Base-by-base conservation (phyloP, 1,140 invertebrate genomes). In the Plectus sambesii region DNA sequence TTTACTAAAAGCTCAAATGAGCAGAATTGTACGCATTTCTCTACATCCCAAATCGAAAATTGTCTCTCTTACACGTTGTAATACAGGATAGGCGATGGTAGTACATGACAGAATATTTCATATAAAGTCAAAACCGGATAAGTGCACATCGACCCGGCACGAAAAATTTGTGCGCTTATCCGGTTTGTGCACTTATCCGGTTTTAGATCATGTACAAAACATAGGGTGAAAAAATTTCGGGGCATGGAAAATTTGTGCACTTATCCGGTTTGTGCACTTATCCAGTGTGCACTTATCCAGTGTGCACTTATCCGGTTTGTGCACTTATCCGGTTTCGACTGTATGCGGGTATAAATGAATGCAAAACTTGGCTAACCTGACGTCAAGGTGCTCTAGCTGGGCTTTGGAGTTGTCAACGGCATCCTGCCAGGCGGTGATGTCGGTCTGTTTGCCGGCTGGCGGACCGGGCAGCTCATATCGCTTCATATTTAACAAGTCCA, bases 401-500 rank as follows among this genome's bases (percentile, higher is more conserved):
- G 90, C 87, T 68, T 83, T 81, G 3, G 89, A 94, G 66, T 96
- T 96, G 58, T 94, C 85, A 0, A 96, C 85, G 67, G 85, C 84
- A 72, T 96, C 87, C 51, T 77, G 78, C 92, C 92, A 97, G 1
- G 88, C 86, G 29, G 79, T 72, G 0, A 90, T 75, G 70, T 97
- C 92, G 29, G 86, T 87, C 62, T 92, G 79, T 72, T 90, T 87
- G 6, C 87, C 87, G 9, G 84, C 79, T 1, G 85, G 81, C 17
- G 92, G 92, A 5, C 87, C 84, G 2, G 89, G 90, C 17, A 97
- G 71, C 71, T 97, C 90, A 70, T 96, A 97, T 26, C 73, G 78
- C 74, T 93, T 96, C 89, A 94, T 96, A 61, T 84, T 92, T 5
- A 97, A 74, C 22, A 85, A 85, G 66, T 97, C 90, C 84, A 94